phyloP scores from a whole-genome alignment of 1,140 invertebrate species.

The Coelopa frigida region DNA sequence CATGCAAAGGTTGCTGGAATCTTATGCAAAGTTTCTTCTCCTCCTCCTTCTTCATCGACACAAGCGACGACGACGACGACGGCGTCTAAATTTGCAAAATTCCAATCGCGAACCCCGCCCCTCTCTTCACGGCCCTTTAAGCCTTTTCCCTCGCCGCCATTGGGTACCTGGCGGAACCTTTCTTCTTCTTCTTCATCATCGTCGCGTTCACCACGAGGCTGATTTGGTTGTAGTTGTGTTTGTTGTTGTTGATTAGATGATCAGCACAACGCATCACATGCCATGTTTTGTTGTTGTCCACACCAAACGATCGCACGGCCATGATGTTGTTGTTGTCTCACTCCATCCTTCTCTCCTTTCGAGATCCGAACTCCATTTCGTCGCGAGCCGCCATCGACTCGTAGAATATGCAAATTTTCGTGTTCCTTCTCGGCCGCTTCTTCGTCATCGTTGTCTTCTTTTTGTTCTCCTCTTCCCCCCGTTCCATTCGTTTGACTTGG shows the following conservation, averaged over 20 bases:
- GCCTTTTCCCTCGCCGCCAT: not conserved
- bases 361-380: not conserved
- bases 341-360: not conserved
- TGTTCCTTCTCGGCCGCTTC: conserved; percentile 1
- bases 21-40: conserved; percentile 15
- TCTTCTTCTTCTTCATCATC: not conserved
- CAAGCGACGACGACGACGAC: conserved; percentile 1
- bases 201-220: no score
- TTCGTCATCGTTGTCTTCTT: not conserved
- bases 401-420: conserved; percentile 9
- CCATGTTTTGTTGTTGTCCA: conserved; percentile 17
- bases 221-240: conserved; percentile 8
- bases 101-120: not conserved
- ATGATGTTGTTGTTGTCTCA: conserved; percentile 2
- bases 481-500: not conserved
- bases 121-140: not conserved
- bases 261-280: conserved; percentile 19
- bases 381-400: conserved; percentile 3
- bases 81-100: not conserved
- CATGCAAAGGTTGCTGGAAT: conserved; percentile 15
- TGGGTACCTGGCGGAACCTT: not conserved
- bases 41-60: conserved; percentile 15
- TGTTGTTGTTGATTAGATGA: conserved; percentile 18
- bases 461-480: conserved; percentile 5
- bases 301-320: not conserved